These are phyloP conservation scores for Varecia variegata DNA, from an alignment of 2,797 vertebrate species.

Conservation along the genomic window DNA sequence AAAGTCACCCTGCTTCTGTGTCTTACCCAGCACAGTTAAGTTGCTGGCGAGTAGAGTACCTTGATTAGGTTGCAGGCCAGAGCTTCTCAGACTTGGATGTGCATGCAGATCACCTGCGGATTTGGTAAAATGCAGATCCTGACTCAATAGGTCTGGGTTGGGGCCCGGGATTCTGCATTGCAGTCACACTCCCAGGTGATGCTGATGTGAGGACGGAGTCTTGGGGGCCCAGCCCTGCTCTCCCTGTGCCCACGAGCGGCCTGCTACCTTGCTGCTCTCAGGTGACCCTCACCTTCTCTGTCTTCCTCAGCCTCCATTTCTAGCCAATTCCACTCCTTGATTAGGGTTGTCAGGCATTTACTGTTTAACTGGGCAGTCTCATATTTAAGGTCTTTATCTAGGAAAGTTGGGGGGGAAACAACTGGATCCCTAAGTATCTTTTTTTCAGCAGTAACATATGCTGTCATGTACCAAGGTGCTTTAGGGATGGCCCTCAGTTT, in stretches of 20 bases:
- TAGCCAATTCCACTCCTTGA: background rate
- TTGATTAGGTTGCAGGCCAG: background rate
- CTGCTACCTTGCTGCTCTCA: background rate
- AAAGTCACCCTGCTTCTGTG: background rate
- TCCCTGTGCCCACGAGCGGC: background rate
- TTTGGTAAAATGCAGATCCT: background rate
- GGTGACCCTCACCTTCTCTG: background rate
- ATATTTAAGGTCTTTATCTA: background rate
- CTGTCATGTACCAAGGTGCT: background rate
- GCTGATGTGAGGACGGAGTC: background rate
- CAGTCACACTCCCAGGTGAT: rapidly evolving
- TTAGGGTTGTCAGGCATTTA: background rate
- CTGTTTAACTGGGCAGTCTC: background rate
- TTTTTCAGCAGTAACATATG: background rate
- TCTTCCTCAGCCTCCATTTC: background rate
- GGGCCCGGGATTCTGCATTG: background rate
- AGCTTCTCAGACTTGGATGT: background rate
- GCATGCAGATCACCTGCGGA: background rate
- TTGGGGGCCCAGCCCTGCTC: background rate
- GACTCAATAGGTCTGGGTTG: background rate
- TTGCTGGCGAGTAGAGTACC: background rate
- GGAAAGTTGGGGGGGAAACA: background rate
- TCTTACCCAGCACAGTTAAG: background rate
- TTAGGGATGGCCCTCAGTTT: background rate
- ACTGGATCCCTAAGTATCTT: background rate